Evolutionary conservation across 2,888 invertebrate species (phyloP), one percentile per base, ranked within the genome.

Genomic region (Phaedon cochleariae): DNA sequence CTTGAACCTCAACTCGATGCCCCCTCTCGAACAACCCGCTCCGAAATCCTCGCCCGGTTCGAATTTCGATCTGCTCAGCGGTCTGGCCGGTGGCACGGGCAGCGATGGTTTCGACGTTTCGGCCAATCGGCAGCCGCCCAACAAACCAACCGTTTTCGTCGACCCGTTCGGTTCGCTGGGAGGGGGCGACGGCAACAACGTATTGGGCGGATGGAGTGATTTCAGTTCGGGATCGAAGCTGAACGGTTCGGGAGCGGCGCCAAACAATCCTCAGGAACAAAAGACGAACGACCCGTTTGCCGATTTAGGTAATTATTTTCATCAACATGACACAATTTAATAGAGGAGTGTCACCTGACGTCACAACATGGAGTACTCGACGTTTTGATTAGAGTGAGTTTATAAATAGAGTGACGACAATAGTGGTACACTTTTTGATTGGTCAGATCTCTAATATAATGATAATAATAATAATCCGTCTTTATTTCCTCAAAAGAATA

Each of bases 221-320:
- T 74, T 76, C 62, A 53, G 29, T 26, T 12, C 31, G 3, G 17
- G 22, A n/a, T 17, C 49, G 5, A 10, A 17, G 2, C 51, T 51
- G 21, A 64, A 62, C 10, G 49, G 29, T 18, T 12, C 31, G 3
- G 17, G 18, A 7, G 20, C 49, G 9, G n/a, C 22, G 6, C 41
- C 41, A 17, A 64, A 62, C 15, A 57, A 15, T 9, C 15, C 7
- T 34, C 45, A n/a, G 10, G 64, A 87, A 77, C 74, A 86, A 78
- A 77, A 86, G 73, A 70, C 85, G 68, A 84, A 84, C 71, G 93
- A 94, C 82, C 92, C 93, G 3, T 93, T 94, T 80, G 90, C 91
- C 1, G 92, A 92, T 77, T 85, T 94, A 26, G 90, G 89, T 79
- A 76, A 66, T 26, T 5, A 26, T 7, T 5, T 5, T 26, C 26